A percentile compares a stretch with the other conserved stretches of the same genome.
Conservation (phyloP, 2,113 vertebrate genomes). For the Xiphophorus maculatus region DNA sequence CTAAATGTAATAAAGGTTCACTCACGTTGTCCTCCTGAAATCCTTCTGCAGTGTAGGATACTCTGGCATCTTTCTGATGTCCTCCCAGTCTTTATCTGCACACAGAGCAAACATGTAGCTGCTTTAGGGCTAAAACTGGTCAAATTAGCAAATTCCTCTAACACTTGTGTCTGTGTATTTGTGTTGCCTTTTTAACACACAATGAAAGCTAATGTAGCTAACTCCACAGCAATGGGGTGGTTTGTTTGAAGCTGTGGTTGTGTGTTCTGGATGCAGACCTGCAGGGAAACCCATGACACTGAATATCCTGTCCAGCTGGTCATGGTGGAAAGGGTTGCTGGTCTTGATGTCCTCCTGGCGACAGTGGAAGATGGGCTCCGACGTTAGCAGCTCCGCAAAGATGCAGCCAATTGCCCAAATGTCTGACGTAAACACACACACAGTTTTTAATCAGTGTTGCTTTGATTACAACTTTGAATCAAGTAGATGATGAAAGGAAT, state of each 20-base stretch:
- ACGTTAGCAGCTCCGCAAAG: conserved; percentile 97
- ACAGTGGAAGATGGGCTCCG: conserved; percentile 98
- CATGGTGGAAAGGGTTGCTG: conserved; percentile 98
- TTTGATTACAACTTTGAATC: too few species aligned
- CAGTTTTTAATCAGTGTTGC: not conserved
- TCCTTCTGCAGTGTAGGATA: conserved; percentile 98
- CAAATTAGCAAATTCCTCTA: not conserved
- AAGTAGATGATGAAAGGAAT: too few species aligned
- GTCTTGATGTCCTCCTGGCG: conserved; percentile 99
- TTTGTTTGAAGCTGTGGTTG: not conserved
- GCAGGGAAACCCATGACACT: conserved; percentile 99
- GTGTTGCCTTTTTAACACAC: not conserved
- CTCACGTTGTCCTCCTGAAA: conserved; percentile 99
- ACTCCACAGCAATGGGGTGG: not conserved
- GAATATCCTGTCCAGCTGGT: conserved; percentile 98
- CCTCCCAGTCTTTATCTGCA: conserved; percentile 99
- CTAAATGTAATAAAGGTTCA: conserved; percentile 20
- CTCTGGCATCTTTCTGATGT: conserved; percentile 99
- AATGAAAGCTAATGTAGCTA: not conserved
- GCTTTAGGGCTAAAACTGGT: not conserved
- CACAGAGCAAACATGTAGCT: not conserved
- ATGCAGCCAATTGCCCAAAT: conserved; percentile 99
- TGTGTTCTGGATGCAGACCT: conserved; percentile 77
- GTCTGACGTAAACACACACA: conserved; percentile 76
- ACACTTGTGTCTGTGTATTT: not conserved